Evolutionary conservation across 64 coral and sea anemone genomes (phyloP).

Genomic region (Pocillopora damicornis): DNA sequence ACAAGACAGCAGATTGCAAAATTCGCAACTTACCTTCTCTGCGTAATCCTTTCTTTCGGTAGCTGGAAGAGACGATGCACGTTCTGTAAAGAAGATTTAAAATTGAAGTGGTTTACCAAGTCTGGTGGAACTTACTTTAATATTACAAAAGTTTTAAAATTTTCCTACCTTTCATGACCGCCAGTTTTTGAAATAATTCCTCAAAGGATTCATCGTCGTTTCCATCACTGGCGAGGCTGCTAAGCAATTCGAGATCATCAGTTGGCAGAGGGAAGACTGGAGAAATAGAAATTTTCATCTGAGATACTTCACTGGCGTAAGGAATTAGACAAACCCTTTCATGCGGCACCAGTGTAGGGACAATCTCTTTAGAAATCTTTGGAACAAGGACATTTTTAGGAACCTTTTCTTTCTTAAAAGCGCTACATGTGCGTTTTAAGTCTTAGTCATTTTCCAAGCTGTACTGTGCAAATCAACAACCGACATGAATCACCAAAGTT

Average conservation of each 20-base stretch:
- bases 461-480: no score
- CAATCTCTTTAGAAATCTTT: background rate
- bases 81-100: constrained; percentile 8
- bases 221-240: background rate
- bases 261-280: background rate
- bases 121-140: background rate
- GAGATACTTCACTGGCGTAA: background rate
- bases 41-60: constrained; percentile 44
- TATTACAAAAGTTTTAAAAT: no score
- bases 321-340: background rate
- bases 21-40: constrained; percentile 20
- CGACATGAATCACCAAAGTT: no score
- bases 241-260: constrained; percentile 41
- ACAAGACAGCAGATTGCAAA: no score
- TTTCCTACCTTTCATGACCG: constrained; percentile 30
- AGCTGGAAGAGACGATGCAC: constrained; percentile 13
- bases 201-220: constrained; percentile 42
- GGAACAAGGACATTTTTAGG: no score
- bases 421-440: no score
- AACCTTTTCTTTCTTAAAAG: no score
- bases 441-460: no score
- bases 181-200: constrained; percentile 25
- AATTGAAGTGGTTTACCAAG: background rate
- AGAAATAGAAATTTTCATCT: background rate
- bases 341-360: no score